These are phyloP conservation scores for Leptinotarsa tumamoca DNA, from an alignment of 2,888 invertebrate species.

Conservation along the genomic window DNA sequence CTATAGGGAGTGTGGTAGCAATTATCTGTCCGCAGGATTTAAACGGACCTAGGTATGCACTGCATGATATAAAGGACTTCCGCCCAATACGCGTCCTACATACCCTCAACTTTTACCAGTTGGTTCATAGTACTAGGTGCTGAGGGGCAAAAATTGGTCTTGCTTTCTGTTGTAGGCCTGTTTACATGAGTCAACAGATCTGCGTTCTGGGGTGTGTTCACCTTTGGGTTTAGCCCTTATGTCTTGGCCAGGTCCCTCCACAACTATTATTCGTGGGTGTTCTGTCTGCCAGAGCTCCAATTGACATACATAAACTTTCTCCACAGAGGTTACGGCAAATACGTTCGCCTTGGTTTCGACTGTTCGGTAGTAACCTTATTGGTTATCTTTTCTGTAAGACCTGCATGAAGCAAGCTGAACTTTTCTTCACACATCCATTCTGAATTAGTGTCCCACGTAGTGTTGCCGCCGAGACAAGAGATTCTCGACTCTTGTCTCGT, in stretches of 20 bases:
- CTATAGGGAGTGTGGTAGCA: conserved; percentile 50
- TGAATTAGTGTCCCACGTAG: conserved; percentile 15
- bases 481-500: too few species aligned
- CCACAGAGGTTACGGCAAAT: conserved; percentile 33
- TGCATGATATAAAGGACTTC: conserved; percentile 48
- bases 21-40: conserved; percentile 33
- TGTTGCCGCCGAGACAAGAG: too few species aligned
- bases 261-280: conserved; percentile 6
- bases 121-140: background rate
- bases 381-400: too few species aligned
- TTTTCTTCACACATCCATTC: conserved; percentile 16
- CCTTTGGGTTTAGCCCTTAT: background rate
- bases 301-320: conserved; percentile 21
- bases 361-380: background rate
- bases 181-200: background rate
- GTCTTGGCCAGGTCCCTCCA: background rate
- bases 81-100: conserved; percentile 31
- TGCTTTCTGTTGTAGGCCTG: background rate
- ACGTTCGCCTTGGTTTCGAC: conserved; percentile 32
- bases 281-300: conserved; percentile 25
- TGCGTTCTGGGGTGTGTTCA: too few species aligned
- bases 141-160: background rate
- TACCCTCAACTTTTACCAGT: background rate
- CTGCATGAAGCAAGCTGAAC: too few species aligned
- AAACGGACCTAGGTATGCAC: conserved; percentile 48